Evolutionary conservation across 2,888 invertebrate genomes (phyloP).

Genomic region (Pseudococcus jackbeardsleyi): DNA sequence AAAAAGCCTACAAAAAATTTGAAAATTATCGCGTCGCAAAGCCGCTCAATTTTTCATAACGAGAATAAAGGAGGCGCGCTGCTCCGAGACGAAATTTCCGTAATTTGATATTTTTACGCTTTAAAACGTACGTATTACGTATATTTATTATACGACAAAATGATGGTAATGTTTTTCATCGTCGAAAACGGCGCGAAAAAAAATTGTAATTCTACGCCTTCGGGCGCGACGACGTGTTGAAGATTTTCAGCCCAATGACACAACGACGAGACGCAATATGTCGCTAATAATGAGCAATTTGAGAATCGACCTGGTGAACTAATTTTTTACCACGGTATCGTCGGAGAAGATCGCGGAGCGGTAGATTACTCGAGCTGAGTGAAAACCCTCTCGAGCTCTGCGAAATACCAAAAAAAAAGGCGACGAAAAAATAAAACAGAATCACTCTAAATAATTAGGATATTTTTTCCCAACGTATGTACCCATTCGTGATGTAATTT

Average conservation of each 20-base stretch:
- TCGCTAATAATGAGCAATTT: constrained; percentile 12
- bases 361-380: too few species aligned
- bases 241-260: background rate
- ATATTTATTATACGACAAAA: background rate
- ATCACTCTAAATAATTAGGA: background rate
- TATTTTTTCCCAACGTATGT: background rate
- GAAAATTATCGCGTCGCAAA: constrained; percentile 2
- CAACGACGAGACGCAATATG: background rate
- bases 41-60: constrained; percentile 7
- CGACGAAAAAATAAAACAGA: background rate
- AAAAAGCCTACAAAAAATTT: background rate
- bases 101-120: constrained; percentile 7
- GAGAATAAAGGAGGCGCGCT: background rate
- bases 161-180: constrained; percentile 1
- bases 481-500: background rate
- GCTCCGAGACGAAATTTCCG: background rate
- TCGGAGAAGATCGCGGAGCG: background rate
- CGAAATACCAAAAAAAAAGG: too few species aligned
- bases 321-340: background rate
- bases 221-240: background rate
- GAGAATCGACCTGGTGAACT: constrained; percentile 22
- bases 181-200: background rate
- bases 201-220: constrained; percentile 17
- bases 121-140: background rate
- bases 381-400: too few species aligned